These are phyloP conservation scores for Apodemus speciosus DNA, from an alignment of 2,113 vertebrate genomes.

Conservation along the genomic window DNA sequence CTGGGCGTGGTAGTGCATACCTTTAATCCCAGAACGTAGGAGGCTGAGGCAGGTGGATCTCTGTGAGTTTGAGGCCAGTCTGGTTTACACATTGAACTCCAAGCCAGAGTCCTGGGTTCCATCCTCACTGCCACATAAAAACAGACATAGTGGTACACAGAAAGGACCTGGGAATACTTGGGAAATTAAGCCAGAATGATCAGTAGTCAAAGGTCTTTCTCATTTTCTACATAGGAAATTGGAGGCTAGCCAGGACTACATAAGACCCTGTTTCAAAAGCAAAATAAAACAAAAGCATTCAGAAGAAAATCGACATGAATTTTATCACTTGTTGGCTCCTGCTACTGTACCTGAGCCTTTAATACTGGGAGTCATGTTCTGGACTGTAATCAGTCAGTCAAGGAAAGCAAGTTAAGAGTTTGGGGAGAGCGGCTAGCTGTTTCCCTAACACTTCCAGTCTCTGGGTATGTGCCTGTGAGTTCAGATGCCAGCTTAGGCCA, in stretches of 20 bases:
- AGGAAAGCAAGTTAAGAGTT: constrained; percentile 23
- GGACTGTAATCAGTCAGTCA: constrained; percentile 39
- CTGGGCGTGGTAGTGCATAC: neutral
- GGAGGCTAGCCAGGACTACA: neutral
- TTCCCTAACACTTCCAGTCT: neutral
- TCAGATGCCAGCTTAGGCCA: neutral
- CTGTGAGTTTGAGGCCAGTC: neutral
- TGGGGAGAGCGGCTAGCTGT: neutral
- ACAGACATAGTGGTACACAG: neutral
- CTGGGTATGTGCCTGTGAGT: neutral
- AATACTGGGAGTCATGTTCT: neutral
- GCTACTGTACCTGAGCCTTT: neutral
- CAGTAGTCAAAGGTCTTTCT: neutral
- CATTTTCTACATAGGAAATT: neutral
- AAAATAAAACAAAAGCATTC: neutral
- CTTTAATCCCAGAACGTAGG: neutral
- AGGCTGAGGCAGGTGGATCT: neutral
- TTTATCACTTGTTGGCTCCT: constrained; percentile 18
- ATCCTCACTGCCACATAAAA: neutral
- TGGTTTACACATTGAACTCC: neutral
- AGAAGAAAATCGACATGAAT: constrained; percentile 14
- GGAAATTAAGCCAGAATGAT: neutral
- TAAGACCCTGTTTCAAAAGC: neutral
- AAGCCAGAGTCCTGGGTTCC: neutral
- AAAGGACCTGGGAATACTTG: neutral